These are phyloP conservation scores for Apotomis turbidana DNA, from an alignment of 2,888 invertebrate species.

Conservation along the genomic window DNA sequence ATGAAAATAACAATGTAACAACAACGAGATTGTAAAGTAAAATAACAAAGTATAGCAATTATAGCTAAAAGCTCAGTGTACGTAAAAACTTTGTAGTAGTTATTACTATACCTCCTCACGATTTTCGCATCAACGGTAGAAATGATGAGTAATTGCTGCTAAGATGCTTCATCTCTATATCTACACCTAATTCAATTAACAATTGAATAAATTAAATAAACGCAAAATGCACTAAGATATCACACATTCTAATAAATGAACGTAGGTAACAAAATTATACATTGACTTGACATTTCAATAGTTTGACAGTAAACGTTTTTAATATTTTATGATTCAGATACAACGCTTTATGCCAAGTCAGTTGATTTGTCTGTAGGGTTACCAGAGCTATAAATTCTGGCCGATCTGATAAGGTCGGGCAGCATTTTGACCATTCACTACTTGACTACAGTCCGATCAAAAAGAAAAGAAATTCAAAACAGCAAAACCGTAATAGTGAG, in stretches of 20 bases:
- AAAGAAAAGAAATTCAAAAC: too few relatives aligned
- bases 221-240: constrained; percentile 36
- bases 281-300: constrained; percentile 29
- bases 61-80: constrained; percentile 27
- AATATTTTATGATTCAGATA: neutral
- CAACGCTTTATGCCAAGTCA: neutral
- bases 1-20: neutral
- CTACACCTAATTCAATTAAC: constrained; percentile 34
- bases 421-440: too few relatives aligned
- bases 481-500: too few relatives aligned
- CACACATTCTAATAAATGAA: constrained; percentile 42
- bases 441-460: too few relatives aligned
- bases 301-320: constrained; percentile 12
- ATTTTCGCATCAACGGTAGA: constrained; percentile 25
- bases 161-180: constrained; percentile 29
- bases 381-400: too few relatives aligned
- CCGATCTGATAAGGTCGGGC: too few relatives aligned
- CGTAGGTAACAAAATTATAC: constrained; percentile 39
- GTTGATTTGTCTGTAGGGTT: too few relatives aligned
- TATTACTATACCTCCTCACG: constrained; percentile 34
- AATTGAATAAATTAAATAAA: constrained; percentile 39
- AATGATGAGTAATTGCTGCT: constrained; percentile 23
- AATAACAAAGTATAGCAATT: constrained; percentile 21
- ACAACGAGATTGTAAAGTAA: constrained; percentile 8
- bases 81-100: constrained; percentile 25